A percentile compares a stretch with the other conserved stretches of the same genome.
These are phyloP conservation scores for Scrobipalpa atriplicella DNA, from an alignment of 2,888 invertebrate species.

Conservation along the genomic window DNA sequence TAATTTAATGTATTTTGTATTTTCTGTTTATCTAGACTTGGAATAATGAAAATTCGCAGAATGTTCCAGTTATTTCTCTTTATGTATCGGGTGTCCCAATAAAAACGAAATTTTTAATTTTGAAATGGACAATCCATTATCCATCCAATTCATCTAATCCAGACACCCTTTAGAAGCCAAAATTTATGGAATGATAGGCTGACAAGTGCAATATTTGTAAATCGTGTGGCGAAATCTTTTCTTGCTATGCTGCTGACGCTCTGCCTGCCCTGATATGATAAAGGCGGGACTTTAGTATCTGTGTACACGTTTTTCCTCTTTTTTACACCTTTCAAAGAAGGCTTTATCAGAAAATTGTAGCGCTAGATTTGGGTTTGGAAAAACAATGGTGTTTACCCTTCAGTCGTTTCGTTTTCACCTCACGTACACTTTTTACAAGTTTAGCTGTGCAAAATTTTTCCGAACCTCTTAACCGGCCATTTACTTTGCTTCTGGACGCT, in stretches of 20 bases:
- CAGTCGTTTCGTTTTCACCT: conserved; percentile 45
- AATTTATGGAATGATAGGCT: too few relatives aligned
- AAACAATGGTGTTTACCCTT: conserved; percentile 43
- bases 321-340: neutral
- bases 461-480: conserved; percentile 43
- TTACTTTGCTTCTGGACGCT: neutral
- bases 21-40: too few relatives aligned
- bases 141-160: too few relatives aligned
- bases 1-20: too few relatives aligned
- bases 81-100: too few relatives aligned
- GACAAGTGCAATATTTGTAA: too few relatives aligned
- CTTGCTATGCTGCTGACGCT: neutral
- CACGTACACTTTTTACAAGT: conserved; percentile 55
- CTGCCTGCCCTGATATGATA: neutral
- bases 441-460: conserved; percentile 54
- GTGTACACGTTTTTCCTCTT: neutral
- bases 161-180: too few relatives aligned
- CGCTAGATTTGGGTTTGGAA: neutral
- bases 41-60: too few relatives aligned
- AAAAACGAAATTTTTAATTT: too few relatives aligned
- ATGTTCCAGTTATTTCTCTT: too few relatives aligned
- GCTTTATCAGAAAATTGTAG: neutral
- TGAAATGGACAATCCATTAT: too few relatives aligned
- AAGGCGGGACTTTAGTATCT: neutral
- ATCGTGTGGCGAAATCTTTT: too few relatives aligned